Evolutionary conservation across 2,888 invertebrate species (phyloP), one percentile per base, ranked within the genome.

Genomic region (Saturnia japonica): DNA sequence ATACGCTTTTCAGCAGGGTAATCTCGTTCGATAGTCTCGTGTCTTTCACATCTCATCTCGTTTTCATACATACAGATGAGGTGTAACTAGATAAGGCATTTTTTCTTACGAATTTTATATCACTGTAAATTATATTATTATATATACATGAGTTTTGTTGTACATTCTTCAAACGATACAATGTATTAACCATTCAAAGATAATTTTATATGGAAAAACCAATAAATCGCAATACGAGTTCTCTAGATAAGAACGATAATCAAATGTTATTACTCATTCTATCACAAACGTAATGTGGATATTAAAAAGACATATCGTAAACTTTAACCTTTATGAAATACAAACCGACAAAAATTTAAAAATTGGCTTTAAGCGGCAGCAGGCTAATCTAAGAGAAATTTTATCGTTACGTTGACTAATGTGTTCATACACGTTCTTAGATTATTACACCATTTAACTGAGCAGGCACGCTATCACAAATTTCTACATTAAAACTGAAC

Each of bases 381-480:
- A 77, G 84, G 83, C 84, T 40, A 88, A 90, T 88, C 86, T 85
- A 73, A 73, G 80, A 82, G 81, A 85, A 85, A 82, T 82, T 79
- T 82, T 81, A 85, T 88, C 82, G 80, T 82, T 82, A 87, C 87
- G 76, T 83, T 91, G 91, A 91, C 86, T 85, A 91, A 91, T 90
- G 90, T 84, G 83, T 85, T 84, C 85, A 86, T 87, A 87, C 83
- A 76, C 75, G 81, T 82, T 81, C 79, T 79, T 80, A 84, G 84
- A 88, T 89, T 87, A 88, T 88, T 88, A 88, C 83, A 85, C 78
- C 86, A 87, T 91, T 89, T 88, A 88, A 84, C 82, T 82, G 85
- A 82, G 86, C 82, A 84, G 85, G 81, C 85, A 82, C 81, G 78
- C 80, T 91, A 91, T 91, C 90, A 84, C 76, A 85, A 81, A 85